Percentiles rank a stretch among this genome's conserved stretches.
These are phyloP conservation scores for Drosophila baimaii DNA, from an alignment of 1,140 invertebrate genomes.

Conservation along the genomic window DNA sequence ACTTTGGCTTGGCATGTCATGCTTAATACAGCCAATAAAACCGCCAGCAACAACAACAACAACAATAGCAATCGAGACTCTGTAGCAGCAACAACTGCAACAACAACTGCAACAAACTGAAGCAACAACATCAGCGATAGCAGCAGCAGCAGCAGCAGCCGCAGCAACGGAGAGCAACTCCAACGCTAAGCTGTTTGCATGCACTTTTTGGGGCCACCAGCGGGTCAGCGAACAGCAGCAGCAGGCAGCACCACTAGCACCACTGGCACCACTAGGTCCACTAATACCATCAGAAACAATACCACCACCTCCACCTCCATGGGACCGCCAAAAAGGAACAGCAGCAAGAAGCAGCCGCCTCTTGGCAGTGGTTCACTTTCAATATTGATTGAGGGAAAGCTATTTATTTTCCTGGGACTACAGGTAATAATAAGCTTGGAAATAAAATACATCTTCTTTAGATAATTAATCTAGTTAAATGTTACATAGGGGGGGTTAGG, in stretches of 20 bases:
- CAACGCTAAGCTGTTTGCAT: slow-evolving; percentile 74
- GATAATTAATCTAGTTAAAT: background rate
- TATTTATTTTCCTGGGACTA: background rate
- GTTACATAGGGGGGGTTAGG: background rate
- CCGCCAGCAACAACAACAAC: slow-evolving; percentile 53
- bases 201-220: slow-evolving; percentile 79
- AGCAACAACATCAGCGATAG: slow-evolving; percentile 25
- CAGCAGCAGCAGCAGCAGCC: slow-evolving; percentile 15
- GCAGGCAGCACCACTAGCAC: slow-evolving; percentile 44
- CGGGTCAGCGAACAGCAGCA: slow-evolving; percentile 74
- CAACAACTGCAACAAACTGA: slow-evolving; percentile 23
- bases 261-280: slow-evolving; percentile 37
- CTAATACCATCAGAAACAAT: slow-evolving; percentile 9
- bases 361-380: slow-evolving; percentile 5
- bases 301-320: slow-evolving; percentile 16
- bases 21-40: slow-evolving; percentile 82
- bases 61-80: slow-evolving; percentile 47
- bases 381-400: slow-evolving; percentile 17
- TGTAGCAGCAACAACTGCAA: slow-evolving; percentile 34
- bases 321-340: slow-evolving; percentile 31
- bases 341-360: slow-evolving; percentile 28
- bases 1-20: slow-evolving; percentile 74
- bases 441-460: slow-evolving; percentile 10
- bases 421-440: background rate
- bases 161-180: slow-evolving; percentile 37